A percentile compares a stretch with the other conserved stretches of the same genome.
phyloP scores from a whole-genome alignment of 2,797 vertebrate genomes.

The Carcharodon carcharias region DNA sequence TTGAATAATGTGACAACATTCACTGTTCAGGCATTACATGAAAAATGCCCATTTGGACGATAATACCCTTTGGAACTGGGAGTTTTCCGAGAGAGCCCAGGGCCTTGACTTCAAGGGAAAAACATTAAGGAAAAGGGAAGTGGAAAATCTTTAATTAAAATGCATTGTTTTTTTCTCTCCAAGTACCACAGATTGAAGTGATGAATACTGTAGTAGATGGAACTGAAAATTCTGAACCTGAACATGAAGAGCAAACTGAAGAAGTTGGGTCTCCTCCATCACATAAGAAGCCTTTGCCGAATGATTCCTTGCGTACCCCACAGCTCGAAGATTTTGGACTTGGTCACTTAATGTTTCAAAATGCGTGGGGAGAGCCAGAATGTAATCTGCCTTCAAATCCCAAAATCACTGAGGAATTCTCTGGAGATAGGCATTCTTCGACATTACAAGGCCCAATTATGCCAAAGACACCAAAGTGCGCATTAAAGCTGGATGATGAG shows the following conservation, averaged over 20 bases:
- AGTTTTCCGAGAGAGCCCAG: neutral
- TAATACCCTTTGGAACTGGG: neutral
- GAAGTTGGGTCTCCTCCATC: slow-evolving; percentile 21
- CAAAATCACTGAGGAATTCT: neutral
- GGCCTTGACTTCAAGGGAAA: neutral
- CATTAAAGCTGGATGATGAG: slow-evolving; percentile 66
- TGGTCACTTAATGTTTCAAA: slow-evolving; percentile 65
- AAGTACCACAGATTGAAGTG: neutral
- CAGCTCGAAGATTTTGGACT: slow-evolving; percentile 85
- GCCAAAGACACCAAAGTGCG: slow-evolving; percentile 65
- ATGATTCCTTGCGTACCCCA: slow-evolving; percentile 57
- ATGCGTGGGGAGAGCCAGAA: slow-evolving; percentile 41
- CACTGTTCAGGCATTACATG: neutral
- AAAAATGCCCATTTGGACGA: neutral
- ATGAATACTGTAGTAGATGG: neutral
- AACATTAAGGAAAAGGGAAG: neutral
- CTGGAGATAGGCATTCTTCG: neutral
- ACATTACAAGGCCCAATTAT: slow-evolving; percentile 47
- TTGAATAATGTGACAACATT: neutral
- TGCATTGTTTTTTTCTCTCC: neutral
- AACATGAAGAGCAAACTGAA: slow-evolving; percentile 27
- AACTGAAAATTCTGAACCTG: slow-evolving; percentile 39
- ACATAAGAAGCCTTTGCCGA: slow-evolving; percentile 39
- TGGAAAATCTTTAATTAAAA: neutral
- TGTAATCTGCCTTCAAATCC: neutral